phyloP scores from a whole-genome alignment of 1,140 invertebrate genomes.

The Drepana arcuata region DNA sequence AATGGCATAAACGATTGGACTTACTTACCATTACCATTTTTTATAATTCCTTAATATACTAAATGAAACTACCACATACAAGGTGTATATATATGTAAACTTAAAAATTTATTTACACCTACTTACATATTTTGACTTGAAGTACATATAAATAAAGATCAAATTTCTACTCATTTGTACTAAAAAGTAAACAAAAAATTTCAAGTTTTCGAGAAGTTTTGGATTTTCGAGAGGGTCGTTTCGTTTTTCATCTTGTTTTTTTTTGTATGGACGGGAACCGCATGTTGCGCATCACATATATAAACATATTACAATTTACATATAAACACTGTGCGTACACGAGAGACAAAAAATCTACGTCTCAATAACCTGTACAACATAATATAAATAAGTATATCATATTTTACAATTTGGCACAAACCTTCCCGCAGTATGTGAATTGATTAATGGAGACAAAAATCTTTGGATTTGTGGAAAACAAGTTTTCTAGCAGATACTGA shows the following conservation, averaged over 20 bases:
- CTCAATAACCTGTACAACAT: too few species aligned
- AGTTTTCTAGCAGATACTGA: conserved; percentile 27
- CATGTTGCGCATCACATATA: too few species aligned
- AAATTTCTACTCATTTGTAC: conserved; percentile 3
- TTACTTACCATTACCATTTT: too few species aligned
- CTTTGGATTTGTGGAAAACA: conserved; percentile 27
- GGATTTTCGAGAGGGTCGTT: conserved; percentile 13
- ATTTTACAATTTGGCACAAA: conserved; percentile 45
- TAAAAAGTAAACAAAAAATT: conserved; percentile 9
- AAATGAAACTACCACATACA: too few species aligned
- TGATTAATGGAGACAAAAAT: conserved; percentile 16
- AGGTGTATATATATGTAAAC: conserved; percentile 68
- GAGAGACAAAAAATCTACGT: too few species aligned
- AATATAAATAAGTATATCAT: conserved; percentile 14
- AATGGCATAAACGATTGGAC: too few species aligned
- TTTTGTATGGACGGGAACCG: too few species aligned
- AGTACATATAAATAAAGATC: conserved; percentile 30
- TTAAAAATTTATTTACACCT: conserved; percentile 69
- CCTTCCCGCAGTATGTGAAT: conserved; percentile 2
- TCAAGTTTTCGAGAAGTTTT: conserved; percentile 6
- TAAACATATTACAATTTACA: too few species aligned
- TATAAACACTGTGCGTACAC: too few species aligned
- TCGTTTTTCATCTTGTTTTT: conserved; percentile 14
- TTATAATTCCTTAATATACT: too few species aligned
- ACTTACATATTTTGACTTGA: conserved; percentile 60